Evolutionary conservation across 1,140 invertebrate genomes (phyloP), one percentile per base, ranked within the genome.

Genomic region (Pachypeltis micranthus): DNA sequence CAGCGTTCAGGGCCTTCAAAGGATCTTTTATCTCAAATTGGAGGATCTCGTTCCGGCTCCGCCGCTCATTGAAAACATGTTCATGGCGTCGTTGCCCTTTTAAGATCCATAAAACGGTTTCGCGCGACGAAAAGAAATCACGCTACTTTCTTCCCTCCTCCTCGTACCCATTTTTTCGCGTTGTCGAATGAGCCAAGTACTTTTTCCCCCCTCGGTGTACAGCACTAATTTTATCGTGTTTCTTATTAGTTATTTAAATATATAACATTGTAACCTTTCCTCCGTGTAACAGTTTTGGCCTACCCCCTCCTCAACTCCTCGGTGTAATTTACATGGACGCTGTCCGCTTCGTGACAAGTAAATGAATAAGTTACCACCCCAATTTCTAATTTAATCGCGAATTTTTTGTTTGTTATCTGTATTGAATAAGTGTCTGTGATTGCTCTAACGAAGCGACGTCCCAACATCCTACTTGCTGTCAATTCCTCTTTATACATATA

Each of bases 31-130:
- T 75, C 78, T 95, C 59, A 96, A 96, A 74, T 76, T 95, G 28
- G 91, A 96, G 76, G 91, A 94, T 73, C 77, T 93, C 67, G 91
- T 93, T 55, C 90, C 90, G 4, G 88, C 91, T 39, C 93, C 93
- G 23, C 87, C 91, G 0, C 81, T 93, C 64, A 94, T 97, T 69
- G 91, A 96, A 75, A 92, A 90, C 69, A 90, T 96, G 88, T 96
- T 95, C 73, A 88, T 91, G 66, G 87, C 91, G 70, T 93, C 88
- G 77, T 80, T 96, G 70, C 93, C 93, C 58, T 97, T 96, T 76
- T 96, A 58, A 69, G 66, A 19, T n/a, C n/a, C n/a, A n/a, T n/a
- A n/a, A n/a, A n/a, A n/a, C n/a, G n/a, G n/a, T n/a, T n/a, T n/a
- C n/a, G n/a, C n/a, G n/a, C n/a, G n/a, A n/a, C n/a, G n/a, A n/a